A percentile compares a stretch with the other conserved stretches of the same genome.
phyloP scores from a whole-genome alignment of 2,113 vertebrate genomes.

The Mustela nigripes region DNA sequence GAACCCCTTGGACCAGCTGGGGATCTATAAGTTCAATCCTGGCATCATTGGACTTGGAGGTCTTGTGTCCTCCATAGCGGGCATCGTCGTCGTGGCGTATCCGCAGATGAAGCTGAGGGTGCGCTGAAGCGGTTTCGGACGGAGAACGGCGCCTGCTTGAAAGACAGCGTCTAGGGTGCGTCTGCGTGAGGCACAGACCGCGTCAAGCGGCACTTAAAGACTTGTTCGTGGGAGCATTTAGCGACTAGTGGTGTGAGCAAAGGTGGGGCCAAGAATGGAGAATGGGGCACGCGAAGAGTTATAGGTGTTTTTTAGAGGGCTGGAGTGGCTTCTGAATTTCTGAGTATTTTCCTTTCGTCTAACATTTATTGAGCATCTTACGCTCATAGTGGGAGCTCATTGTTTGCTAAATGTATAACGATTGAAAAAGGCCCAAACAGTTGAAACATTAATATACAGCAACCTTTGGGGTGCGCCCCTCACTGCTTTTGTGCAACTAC shows the following conservation, averaged over 20 bases:
- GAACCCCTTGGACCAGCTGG: constrained; percentile 93
- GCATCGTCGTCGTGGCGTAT: constrained; percentile 90
- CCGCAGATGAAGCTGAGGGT: constrained; percentile 92
- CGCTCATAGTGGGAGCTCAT: neutral
- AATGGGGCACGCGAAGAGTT: neutral
- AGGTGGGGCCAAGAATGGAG: neutral
- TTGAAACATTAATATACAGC: neutral
- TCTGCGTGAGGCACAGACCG: neutral
- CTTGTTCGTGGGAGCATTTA: neutral
- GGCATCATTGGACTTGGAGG: constrained; percentile 94
- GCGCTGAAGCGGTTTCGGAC: neutral
- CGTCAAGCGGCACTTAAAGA: neutral
- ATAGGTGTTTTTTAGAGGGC: neutral
- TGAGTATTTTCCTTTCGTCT: constrained; percentile 29
- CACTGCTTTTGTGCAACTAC: neutral
- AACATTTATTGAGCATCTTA: neutral
- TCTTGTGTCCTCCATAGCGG: constrained; percentile 95
- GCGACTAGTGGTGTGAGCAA: neutral
- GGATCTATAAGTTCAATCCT: constrained; percentile 91
- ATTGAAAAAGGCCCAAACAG: neutral
- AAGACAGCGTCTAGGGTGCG: neutral
- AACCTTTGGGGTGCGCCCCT: neutral
- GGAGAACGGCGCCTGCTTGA: neutral
- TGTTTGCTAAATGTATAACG: constrained; percentile 12
- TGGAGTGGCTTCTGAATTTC: constrained; percentile 1